A percentile compares a stretch with the other conserved stretches of the same genome.
Conservation (phyloP, 2,797 vertebrate genomes). For the Sparidentex hasta region DNA sequence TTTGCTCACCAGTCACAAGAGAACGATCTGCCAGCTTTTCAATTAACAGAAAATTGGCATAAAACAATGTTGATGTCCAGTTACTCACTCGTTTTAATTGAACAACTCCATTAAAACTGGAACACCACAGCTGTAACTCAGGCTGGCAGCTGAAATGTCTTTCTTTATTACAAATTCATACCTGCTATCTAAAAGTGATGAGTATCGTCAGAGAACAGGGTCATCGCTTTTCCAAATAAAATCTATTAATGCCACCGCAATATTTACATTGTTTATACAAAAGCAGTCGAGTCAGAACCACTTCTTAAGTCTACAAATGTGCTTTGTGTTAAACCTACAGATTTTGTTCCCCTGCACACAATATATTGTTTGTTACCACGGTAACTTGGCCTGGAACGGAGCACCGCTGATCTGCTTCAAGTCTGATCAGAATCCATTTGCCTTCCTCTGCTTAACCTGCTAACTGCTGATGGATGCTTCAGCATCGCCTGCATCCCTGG, state of each 20-base stretch:
- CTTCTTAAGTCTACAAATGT: background rate
- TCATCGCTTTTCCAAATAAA: background rate
- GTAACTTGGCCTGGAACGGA: constrained; percentile 3
- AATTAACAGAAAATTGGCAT: constrained; percentile 4
- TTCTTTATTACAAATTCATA: background rate
- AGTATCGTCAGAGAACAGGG: background rate
- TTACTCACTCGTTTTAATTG: background rate
- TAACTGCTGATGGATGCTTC: constrained; percentile 52
- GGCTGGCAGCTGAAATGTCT: background rate
- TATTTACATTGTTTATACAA: background rate
- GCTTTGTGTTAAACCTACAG: background rate
- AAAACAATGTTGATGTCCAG: background rate
- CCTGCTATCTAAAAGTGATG: background rate
- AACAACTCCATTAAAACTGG: no score
- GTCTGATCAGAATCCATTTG: constrained; percentile 47
- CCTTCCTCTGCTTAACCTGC: constrained; percentile 45
- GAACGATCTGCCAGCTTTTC: constrained; percentile 3
- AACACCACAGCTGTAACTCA: background rate
- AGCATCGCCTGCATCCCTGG: constrained; percentile 20
- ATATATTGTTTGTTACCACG: background rate
- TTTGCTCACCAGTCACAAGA: background rate
- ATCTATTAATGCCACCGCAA: no score
- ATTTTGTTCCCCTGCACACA: background rate
- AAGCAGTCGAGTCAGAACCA: background rate
- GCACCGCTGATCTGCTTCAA: constrained; percentile 27